These are phyloP conservation scores for Ericerus pela DNA, from an alignment of 1,140 invertebrate species.

Conservation along the genomic window DNA sequence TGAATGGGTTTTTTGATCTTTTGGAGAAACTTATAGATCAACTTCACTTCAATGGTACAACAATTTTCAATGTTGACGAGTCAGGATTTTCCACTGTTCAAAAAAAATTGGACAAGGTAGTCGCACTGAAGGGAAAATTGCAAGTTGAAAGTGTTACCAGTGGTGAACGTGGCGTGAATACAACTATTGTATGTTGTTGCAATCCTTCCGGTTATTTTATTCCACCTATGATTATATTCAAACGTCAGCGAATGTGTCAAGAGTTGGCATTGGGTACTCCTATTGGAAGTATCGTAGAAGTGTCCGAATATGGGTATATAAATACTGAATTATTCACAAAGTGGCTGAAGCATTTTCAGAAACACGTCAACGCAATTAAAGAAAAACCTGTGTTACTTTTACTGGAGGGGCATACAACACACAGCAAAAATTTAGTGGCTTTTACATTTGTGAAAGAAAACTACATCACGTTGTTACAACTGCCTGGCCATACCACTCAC, in stretches of 20 bases:
- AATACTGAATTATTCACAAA: conserved; percentile 7
- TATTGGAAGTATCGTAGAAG: not conserved
- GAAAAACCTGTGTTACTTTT: too few relatives aligned
- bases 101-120: conserved; percentile 24
- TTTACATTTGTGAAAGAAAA: conserved; percentile 7
- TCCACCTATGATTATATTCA: conserved; percentile 30
- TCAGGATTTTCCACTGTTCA: conserved; percentile 26
- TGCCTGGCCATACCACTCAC: conserved; percentile 13
- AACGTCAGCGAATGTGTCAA: conserved; percentile 7
- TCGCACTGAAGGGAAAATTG: conserved; percentile 26
- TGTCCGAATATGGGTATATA: conserved; percentile 12
- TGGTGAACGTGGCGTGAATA: conserved; percentile 32
- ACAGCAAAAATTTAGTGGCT: conserved; percentile 9
- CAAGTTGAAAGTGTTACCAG: conserved; percentile 32
- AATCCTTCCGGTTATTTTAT: conserved; percentile 27
- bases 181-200: conserved; percentile 29
- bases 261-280: conserved; percentile 9
- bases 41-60: not conserved
- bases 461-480: not conserved
- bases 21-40: not conserved
- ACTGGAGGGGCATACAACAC: conserved; percentile 11
- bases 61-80: conserved; percentile 30
- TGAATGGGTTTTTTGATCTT: not conserved
- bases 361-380: too few relatives aligned
- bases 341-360: conserved; percentile 12